phyloP scores from a whole-genome alignment of 2,797 vertebrate genomes.

The Eulemur rubriventer region DNA sequence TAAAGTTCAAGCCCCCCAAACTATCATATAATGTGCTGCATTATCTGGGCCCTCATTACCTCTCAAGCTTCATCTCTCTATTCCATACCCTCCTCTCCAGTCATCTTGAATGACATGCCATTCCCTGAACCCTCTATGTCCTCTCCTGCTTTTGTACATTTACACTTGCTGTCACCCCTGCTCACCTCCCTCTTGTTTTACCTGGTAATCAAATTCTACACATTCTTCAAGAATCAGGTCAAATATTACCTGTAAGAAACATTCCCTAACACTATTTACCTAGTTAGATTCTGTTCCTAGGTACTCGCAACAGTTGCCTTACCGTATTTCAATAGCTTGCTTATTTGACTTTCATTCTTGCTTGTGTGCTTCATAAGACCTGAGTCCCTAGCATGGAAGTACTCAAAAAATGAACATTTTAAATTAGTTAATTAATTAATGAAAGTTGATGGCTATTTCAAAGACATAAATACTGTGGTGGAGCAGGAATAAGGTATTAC shows the following conservation, averaged over 20 bases:
- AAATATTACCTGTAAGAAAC: conserved; percentile 20
- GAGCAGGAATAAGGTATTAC: neutral
- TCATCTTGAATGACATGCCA: neutral
- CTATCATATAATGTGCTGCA: neutral
- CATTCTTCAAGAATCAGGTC: neutral
- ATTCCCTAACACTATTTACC: neutral
- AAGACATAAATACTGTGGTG: conserved; percentile 2
- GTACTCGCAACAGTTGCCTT: neutral
- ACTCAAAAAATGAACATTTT: neutral
- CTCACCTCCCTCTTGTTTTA: neutral
- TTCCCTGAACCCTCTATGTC: neutral
- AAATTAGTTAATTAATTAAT: neutral
- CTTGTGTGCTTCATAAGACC: neutral
- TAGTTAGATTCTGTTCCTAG: neutral
- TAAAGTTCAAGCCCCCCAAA: neutral
- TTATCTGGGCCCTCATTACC: neutral
- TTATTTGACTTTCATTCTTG: conserved; percentile 19
- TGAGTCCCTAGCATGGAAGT: neutral
- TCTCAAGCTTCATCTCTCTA: neutral
- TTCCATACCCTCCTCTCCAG: neutral
- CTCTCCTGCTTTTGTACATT: neutral
- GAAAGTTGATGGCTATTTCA: neutral
- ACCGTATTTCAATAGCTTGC: neutral
- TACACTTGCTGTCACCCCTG: neutral
- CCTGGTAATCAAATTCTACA: neutral